Evolutionary conservation across 2,888 invertebrate genomes (phyloP).

Genomic region (Stegophylla sp.): DNA sequence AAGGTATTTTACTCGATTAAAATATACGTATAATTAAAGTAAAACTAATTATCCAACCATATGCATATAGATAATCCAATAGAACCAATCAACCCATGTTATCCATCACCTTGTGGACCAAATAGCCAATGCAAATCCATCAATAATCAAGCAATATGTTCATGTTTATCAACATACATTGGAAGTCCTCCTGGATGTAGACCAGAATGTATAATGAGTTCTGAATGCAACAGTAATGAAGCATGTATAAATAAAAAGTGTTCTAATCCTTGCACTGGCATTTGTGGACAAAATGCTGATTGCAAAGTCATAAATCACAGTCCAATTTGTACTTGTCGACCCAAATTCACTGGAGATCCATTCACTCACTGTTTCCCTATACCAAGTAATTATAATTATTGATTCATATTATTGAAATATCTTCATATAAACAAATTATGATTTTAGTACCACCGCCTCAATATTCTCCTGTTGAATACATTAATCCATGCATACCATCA

Average conservation of each 20-base stretch:
- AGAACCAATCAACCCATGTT: constrained; percentile 67
- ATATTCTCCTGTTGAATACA: constrained; percentile 64
- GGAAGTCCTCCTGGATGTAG: constrained; percentile 75
- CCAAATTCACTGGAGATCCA: constrained; percentile 73
- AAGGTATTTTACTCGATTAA: constrained; percentile 6
- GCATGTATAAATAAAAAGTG: constrained; percentile 78
- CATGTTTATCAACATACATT: constrained; percentile 72
- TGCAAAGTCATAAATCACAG: constrained; percentile 81
- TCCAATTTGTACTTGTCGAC: constrained; percentile 76
- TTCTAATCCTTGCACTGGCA: constrained; percentile 75
- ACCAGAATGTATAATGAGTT: constrained; percentile 76
- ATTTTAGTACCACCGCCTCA: constrained; percentile 62
- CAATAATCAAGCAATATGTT: constrained; percentile 74
- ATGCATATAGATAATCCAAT: constrained; percentile 60
- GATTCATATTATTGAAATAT: background rate
- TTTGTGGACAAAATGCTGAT: constrained; percentile 75
- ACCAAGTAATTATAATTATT: constrained; percentile 67
- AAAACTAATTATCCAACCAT: background rate
- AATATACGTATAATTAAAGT: background rate
- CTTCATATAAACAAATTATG: background rate
- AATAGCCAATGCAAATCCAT: constrained; percentile 72
- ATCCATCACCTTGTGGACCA: constrained; percentile 73
- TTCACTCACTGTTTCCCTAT: constrained; percentile 70
- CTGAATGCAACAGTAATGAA: constrained; percentile 74
- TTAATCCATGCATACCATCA: constrained; percentile 76